These are phyloP conservation scores for Marronus borbonicus DNA, from an alignment of 2,888 invertebrate genomes.

Conservation along the genomic window DNA sequence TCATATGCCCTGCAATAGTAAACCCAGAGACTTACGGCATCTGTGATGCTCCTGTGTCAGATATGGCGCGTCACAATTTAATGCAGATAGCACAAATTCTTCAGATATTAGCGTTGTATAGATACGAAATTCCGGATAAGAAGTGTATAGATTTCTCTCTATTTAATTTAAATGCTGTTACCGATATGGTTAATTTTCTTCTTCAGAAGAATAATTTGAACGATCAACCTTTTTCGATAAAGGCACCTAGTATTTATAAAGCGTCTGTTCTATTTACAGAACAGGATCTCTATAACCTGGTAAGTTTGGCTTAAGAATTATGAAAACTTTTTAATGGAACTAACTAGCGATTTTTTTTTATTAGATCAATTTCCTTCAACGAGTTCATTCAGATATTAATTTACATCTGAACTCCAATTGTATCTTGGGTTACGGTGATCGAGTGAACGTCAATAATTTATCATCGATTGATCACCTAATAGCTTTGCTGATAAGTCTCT, in stretches of 20 bases:
- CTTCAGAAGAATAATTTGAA: slow-evolving; percentile 52
- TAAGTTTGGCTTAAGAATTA: slow-evolving; percentile 61
- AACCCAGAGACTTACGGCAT: slow-evolving; percentile 97
- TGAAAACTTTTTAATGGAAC: background rate
- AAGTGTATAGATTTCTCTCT: slow-evolving; percentile 84
- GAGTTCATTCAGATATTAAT: slow-evolving; percentile 62
- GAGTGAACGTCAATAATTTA: slow-evolving; percentile 27
- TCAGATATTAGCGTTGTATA: slow-evolving; percentile 90
- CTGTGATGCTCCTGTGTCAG: slow-evolving; percentile 92
- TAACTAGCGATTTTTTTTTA: background rate
- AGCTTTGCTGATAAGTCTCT: slow-evolving; percentile 48
- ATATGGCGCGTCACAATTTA: slow-evolving; percentile 91
- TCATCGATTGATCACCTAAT: slow-evolving; percentile 50
- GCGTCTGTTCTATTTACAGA: slow-evolving; percentile 80
- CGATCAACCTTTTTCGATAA: slow-evolving; percentile 70
- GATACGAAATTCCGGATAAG: slow-evolving; percentile 85
- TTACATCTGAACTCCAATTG: slow-evolving; percentile 35
- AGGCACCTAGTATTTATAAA: slow-evolving; percentile 75
- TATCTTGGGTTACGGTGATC: slow-evolving; percentile 25
- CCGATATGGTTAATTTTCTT: slow-evolving; percentile 81
- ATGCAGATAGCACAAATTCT: slow-evolving; percentile 91
- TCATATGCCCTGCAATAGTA: slow-evolving; percentile 96
- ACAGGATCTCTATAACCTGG: slow-evolving; percentile 77
- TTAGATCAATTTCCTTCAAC: slow-evolving; percentile 70
- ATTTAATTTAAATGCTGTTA: slow-evolving; percentile 71